Conservation (phyloP, 2,113 vertebrate genomes). For the Eidolon helvum region DNA sequence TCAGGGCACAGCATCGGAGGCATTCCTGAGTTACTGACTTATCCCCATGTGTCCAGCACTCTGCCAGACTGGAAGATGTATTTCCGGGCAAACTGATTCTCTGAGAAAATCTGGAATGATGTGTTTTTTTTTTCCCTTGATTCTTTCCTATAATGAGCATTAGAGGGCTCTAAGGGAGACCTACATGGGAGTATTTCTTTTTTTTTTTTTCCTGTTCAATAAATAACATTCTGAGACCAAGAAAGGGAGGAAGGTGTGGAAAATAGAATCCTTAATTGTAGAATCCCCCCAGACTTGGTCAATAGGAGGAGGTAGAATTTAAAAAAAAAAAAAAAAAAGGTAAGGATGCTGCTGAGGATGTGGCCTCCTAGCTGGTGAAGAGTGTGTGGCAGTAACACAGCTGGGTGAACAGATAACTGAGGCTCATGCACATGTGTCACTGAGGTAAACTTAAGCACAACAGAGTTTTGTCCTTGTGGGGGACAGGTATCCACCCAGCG, state of each 20-base stretch:
- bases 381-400: background rate
- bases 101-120: background rate
- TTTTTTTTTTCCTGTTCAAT: background rate
- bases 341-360: background rate
- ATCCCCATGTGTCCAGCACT: background rate
- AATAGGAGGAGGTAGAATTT: background rate
- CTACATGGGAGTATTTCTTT: background rate
- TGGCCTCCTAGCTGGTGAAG: background rate
- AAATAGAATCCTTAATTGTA: background rate
- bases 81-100: background rate
- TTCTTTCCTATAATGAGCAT: background rate
- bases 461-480: background rate
- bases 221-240: background rate
- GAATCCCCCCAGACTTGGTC: background rate
- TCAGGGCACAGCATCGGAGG: too few species aligned
- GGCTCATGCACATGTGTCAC: rapidly evolving
- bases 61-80: background rate
- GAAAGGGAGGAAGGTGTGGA: background rate
- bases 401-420: background rate
- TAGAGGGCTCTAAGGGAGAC: background rate
- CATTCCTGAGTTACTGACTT: background rate
- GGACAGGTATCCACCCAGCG: rapidly evolving
- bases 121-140: background rate
- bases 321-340: background rate
- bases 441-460: background rate